Conservation (phyloP, 2,113 vertebrate species). For the Corydoras sp. region DNA sequence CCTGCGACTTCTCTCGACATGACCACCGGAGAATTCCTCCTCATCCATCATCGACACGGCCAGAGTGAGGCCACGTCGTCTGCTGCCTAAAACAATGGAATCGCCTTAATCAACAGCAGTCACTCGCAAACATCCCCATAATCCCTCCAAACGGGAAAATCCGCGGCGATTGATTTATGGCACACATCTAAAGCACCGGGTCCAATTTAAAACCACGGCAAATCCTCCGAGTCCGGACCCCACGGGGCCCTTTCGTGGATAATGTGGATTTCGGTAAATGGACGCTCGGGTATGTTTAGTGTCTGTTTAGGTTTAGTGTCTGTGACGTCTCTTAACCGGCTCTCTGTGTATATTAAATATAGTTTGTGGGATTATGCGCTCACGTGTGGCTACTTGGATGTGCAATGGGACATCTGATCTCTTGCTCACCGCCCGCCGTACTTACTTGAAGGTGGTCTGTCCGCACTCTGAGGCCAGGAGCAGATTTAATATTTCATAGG, state of each 20-base stretch:
- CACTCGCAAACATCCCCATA: slow-evolving; percentile 17
- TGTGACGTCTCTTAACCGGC: background rate
- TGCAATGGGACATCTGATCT: slow-evolving; percentile 60
- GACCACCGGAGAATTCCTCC: slow-evolving; percentile 21
- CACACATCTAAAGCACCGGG: slow-evolving; percentile 16
- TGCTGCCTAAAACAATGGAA: slow-evolving; percentile 20
- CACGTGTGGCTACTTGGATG: slow-evolving; percentile 54
- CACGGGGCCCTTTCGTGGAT: background rate
- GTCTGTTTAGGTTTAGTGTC: slow-evolving; percentile 17
- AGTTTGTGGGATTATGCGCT: slow-evolving; percentile 33
- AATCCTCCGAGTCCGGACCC: background rate
- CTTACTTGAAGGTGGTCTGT: slow-evolving; percentile 87
- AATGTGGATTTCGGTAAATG: slow-evolving; percentile 23
- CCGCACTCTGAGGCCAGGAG: slow-evolving; percentile 74
- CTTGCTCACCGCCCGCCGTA: slow-evolving; percentile 61
- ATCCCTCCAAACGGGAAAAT: slow-evolving; percentile 25
- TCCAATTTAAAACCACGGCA: slow-evolving; percentile 18
- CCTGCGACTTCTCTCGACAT: slow-evolving; percentile 27
- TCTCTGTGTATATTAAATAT: slow-evolving; percentile 1
- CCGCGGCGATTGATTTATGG: slow-evolving; percentile 24
- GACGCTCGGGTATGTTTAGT: slow-evolving; percentile 21
- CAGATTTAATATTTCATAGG: slow-evolving; percentile 97
- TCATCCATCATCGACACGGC: slow-evolving; percentile 23
- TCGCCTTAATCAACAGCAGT: slow-evolving; percentile 31
- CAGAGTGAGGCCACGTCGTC: slow-evolving; percentile 22